phyloP scores from a whole-genome alignment of 2,888 invertebrate species.

The Maniola hyperantus region DNA sequence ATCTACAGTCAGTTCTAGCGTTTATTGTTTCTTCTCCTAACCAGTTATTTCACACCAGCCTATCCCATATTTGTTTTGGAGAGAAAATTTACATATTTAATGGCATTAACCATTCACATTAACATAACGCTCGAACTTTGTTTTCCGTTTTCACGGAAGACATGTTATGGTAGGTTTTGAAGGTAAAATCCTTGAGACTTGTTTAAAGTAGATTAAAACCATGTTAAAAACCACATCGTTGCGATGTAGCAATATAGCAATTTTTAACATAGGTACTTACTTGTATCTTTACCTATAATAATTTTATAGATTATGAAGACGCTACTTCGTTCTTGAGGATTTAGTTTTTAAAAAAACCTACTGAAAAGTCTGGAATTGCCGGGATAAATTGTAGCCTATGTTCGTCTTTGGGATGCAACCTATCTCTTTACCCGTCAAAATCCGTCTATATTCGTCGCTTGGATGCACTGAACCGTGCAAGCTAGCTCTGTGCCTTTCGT shows the following conservation, averaged over 20 bases:
- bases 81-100: slow-evolving; percentile 28
- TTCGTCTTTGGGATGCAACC: background rate
- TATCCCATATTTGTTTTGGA: slow-evolving; percentile 19
- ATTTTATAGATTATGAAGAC: too few relatives aligned
- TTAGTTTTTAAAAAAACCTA: background rate
- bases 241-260: background rate
- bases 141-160: slow-evolving; percentile 46
- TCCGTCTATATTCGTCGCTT: too few relatives aligned
- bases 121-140: slow-evolving; percentile 43
- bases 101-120: slow-evolving; percentile 21
- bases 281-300: background rate
- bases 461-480: too few relatives aligned
- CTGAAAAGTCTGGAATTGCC: too few relatives aligned
- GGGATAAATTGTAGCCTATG: too few relatives aligned
- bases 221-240: slow-evolving; percentile 5
- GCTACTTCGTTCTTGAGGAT: too few relatives aligned
- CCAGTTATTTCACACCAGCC: slow-evolving; percentile 23
- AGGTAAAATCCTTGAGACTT: slow-evolving; percentile 20
- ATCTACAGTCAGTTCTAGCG: background rate
- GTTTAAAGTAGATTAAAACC: slow-evolving; percentile 20
- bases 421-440: too few relatives aligned
- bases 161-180: slow-evolving; percentile 20
- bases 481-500: too few relatives aligned
- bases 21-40: slow-evolving; percentile 1
- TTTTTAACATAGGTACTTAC: background rate